Evolutionary conservation across 35 echinoderm and acorn worm species (phyloP).

Genomic region (Stichopus chloronotus): DNA sequence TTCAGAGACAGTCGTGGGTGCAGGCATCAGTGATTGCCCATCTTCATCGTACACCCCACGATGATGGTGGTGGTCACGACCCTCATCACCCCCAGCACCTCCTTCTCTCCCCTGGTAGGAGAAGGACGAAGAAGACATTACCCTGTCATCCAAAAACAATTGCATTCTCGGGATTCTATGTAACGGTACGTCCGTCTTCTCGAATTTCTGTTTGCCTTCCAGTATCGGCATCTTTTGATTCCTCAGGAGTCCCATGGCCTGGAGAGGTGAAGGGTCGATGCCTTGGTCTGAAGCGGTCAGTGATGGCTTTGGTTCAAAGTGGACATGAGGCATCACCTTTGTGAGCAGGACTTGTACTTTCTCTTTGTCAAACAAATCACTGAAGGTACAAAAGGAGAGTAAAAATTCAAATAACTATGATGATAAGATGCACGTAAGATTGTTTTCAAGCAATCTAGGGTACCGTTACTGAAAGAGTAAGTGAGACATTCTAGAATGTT

Average conservation of each 20-base stretch:
- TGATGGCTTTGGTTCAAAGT: constrained; percentile 45
- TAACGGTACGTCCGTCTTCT: constrained; percentile 1
- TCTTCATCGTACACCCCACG: background rate
- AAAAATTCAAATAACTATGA: background rate
- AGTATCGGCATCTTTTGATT: constrained; percentile 83
- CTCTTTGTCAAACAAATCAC: constrained; percentile 82
- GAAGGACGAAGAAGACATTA: constrained; percentile 62
- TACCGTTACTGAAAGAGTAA: background rate
- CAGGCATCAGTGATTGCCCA: constrained; percentile 2
- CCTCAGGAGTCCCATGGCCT: constrained; percentile 73
- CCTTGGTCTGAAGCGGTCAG: constrained; percentile 10
- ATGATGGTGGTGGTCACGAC: background rate
- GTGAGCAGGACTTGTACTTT: constrained; percentile 79
- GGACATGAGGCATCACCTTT: constrained; percentile 80
- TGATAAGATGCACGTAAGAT: background rate
- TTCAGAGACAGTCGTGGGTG: background rate
- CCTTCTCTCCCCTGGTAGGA: background rate
- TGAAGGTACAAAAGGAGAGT: constrained; percentile 24
- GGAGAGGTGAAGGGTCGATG: constrained; percentile 41
- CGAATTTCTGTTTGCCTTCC: constrained; percentile 45
- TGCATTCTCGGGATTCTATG: background rate
- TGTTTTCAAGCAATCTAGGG: background rate
- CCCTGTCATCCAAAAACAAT: constrained; percentile 65
- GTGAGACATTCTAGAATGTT: background rate
- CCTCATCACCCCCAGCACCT: constrained; percentile 12